Percentiles rank a stretch among this genome's conserved stretches.
Evolutionary conservation across 2,797 vertebrate genomes (phyloP).

Genomic region (Acrossocheilus fasciatus): DNA sequence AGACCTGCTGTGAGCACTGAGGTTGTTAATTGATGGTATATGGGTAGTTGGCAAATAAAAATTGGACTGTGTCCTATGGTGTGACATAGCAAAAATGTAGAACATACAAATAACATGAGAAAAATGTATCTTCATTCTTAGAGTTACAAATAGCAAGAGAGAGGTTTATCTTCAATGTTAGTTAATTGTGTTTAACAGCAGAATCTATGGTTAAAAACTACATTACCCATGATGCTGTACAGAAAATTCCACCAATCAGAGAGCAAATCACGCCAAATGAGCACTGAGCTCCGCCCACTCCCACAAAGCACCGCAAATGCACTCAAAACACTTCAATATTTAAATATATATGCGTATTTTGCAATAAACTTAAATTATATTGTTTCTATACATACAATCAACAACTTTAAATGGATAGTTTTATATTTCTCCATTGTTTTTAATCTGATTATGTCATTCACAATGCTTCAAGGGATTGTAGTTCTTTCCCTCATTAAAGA

Average conservation of each 20-base stretch:
- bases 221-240: not conserved
- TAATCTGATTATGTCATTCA: not conserved
- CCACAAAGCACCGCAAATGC: not conserved
- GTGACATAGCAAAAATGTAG: too few species aligned
- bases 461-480: not conserved
- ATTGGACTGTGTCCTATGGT: too few species aligned
- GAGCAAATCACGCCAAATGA: too few species aligned
- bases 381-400: not conserved
- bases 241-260: too few species aligned
- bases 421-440: not conserved
- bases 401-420: not conserved
- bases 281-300: not conserved
- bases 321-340: not conserved
- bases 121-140: too few species aligned
- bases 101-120: too few species aligned
- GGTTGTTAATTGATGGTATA: too few species aligned
- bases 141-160: too few species aligned
- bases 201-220: not conserved
- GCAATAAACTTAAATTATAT: not conserved
- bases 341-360: not conserved
- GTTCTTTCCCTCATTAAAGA: too few species aligned
- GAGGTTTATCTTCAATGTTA: too few species aligned
- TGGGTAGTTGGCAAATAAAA: too few species aligned
- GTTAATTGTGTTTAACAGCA: not conserved
- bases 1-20: too few species aligned